Base-by-base conservation (phyloP, 1,140 invertebrate genomes). In the Asbolus verrucosus region DNA sequence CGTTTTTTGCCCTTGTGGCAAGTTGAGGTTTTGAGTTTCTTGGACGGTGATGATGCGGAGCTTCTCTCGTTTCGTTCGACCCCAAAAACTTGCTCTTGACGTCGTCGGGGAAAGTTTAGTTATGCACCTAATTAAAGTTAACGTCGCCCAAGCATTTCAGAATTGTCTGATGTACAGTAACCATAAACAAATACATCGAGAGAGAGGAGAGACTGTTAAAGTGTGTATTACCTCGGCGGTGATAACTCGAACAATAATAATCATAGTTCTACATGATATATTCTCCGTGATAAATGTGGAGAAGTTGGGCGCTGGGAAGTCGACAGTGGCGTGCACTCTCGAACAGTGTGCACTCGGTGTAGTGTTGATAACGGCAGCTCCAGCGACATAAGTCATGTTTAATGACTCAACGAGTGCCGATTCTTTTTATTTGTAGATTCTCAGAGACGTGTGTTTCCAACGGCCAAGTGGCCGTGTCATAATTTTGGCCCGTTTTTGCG, bases 261-360 rank as follows among this genome's bases (percentile, higher is more conserved):
- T 67, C 65, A 67, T 67, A 67, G 65, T 67, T 67, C 65, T 54
- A 54, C 18, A 54, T 43, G 61, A 63, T 63, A 63, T 63, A 63
- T 63, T 63, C 43, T 13, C n/a, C n/a, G 65, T 67, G 65, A 67
- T 67, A 67, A 67, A 67, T 63, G 61, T 36, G 14, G 21, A 9
- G 21, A 54, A 54, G 46, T 54, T 54, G 46, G 19, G 21, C 9
- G 19, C 46, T 19, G 21, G 46, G 21, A 54, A 19, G 39, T 13
- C 46, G 46, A 54, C 46, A 54, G 61, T 39, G 33, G 61, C 33
- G 6, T 36, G 33, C 33, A n/a, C 33, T 63, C 31, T 39, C 24
- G 24, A 27, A 27, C 24, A 36, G 36, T 67, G 65, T 67, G 65
- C 65, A 67, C 38, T 67, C 65, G 41, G 65, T 67, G 65, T 67